These are phyloP conservation scores for Caranx melampygus DNA, from an alignment of 2,113 vertebrate species.

Conservation along the genomic window DNA sequence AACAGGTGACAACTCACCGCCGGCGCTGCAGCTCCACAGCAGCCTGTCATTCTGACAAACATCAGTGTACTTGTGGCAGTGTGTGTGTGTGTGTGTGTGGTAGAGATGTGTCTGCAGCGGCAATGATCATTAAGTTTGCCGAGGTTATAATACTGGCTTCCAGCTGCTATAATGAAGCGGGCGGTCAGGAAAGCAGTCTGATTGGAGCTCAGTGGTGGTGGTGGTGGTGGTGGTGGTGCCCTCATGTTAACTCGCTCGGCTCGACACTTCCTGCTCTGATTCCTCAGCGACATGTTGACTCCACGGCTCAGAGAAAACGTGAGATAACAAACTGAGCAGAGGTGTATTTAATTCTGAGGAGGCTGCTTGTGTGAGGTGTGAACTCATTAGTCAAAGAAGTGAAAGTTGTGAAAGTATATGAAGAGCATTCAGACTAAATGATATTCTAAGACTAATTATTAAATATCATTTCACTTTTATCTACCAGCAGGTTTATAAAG, in stretches of 20 bases:
- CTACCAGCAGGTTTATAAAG: too few relatives aligned
- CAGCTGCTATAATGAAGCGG: not conserved
- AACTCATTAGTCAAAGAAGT: too few relatives aligned
- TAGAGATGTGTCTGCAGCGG: not conserved
- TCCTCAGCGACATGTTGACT: not conserved
- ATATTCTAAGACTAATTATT: too few relatives aligned
- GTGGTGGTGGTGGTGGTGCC: not conserved
- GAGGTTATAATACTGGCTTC: not conserved
- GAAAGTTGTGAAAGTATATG: too few relatives aligned
- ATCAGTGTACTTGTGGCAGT: not conserved
- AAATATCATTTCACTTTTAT: too few relatives aligned
- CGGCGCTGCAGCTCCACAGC: not conserved
- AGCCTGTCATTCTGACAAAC: not conserved
- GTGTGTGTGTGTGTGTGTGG: too few relatives aligned
- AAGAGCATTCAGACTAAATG: too few relatives aligned
- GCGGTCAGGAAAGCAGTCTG: not conserved
- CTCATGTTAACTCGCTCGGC: not conserved
- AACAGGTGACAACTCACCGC: constrained; percentile 25
- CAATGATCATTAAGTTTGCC: not conserved
- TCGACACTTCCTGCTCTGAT: constrained; percentile 32
- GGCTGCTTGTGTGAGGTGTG: not conserved
- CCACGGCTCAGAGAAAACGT: not conserved
- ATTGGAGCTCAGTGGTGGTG: not conserved
- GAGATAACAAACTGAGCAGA: not conserved
- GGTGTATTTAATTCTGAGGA: not conserved